Conservation (phyloP, 2,797 vertebrate genomes). For the Prionace glauca region DNA sequence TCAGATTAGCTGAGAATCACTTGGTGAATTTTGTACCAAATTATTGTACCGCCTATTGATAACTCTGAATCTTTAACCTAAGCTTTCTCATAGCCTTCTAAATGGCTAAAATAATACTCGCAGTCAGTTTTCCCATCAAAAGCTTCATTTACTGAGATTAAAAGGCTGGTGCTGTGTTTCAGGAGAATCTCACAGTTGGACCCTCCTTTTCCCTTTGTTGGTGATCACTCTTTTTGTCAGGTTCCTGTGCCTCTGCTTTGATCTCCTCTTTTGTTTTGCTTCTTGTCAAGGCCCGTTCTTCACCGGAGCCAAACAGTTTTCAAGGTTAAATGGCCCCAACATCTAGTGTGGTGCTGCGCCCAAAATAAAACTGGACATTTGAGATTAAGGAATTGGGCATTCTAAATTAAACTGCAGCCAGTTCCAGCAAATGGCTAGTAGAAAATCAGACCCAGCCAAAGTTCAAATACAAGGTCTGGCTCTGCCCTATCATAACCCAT, state of each 20-base stretch:
- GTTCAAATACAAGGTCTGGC: no score
- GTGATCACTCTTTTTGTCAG: neutral
- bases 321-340: neutral
- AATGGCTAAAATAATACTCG: neutral
- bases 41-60: neutral
- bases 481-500: no score
- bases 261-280: neutral
- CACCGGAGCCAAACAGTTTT: neutral
- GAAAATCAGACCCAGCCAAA: no score
- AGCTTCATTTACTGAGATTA: neutral
- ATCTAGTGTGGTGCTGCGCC: neutral
- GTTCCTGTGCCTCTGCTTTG: neutral
- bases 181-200: neutral
- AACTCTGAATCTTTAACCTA: neutral
- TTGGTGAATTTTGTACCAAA: neutral
- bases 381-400: no score
- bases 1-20: neutral
- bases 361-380: no score
- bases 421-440: no score
- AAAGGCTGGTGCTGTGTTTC: neutral
- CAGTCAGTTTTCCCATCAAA: neutral
- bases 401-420: no score
- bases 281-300: neutral
- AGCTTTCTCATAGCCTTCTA: neutral
- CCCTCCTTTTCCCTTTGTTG: neutral